Percentiles rank a stretch among this genome's conserved stretches.
These are phyloP conservation scores for Trinorchestia longiramus DNA, from an alignment of 1,140 invertebrate species.

Conservation along the genomic window DNA sequence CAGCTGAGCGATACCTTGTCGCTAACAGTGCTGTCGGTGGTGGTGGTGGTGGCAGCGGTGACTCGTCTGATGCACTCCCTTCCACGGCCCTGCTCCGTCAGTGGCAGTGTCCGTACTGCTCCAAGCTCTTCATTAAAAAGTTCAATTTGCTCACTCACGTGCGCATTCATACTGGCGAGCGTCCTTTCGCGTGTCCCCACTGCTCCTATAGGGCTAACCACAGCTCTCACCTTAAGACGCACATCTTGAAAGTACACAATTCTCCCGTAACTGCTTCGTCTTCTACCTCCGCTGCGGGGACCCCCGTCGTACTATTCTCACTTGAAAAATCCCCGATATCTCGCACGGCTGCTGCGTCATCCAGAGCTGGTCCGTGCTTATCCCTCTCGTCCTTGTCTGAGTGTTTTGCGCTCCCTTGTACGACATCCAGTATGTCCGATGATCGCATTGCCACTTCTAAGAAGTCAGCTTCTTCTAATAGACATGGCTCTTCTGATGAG, in stretches of 20 bases:
- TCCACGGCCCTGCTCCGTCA: neutral
- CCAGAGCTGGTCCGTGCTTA: too few species aligned
- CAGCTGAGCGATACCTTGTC: slow-evolving; percentile 16
- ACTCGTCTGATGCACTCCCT: neutral
- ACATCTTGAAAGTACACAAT: slow-evolving; percentile 43
- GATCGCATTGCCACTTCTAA: neutral
- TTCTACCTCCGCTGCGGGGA: neutral
- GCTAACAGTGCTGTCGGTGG: neutral
- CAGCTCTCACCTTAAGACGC: slow-evolving; percentile 32
- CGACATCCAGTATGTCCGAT: neutral
- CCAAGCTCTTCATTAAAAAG: slow-evolving; percentile 53
- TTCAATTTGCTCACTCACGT: slow-evolving; percentile 90
- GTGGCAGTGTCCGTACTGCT: slow-evolving; percentile 54
- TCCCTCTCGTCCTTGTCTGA: neutral
- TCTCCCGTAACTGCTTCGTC: neutral
- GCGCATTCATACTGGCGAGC: slow-evolving; percentile 81
- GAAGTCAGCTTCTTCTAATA: neutral
- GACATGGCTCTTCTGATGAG: neutral
- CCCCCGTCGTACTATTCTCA: neutral
- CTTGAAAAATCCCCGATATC: neutral
- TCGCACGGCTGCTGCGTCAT: too few species aligned
- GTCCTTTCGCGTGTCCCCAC: slow-evolving; percentile 78
- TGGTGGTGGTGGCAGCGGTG: neutral
- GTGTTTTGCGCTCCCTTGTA: neutral
- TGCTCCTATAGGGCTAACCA: slow-evolving; percentile 70